A percentile compares a stretch with the other conserved stretches of the same genome.
These are phyloP conservation scores for Brachyrhaphis roseni DNA, from an alignment of 2,797 vertebrate species.

Conservation along the genomic window DNA sequence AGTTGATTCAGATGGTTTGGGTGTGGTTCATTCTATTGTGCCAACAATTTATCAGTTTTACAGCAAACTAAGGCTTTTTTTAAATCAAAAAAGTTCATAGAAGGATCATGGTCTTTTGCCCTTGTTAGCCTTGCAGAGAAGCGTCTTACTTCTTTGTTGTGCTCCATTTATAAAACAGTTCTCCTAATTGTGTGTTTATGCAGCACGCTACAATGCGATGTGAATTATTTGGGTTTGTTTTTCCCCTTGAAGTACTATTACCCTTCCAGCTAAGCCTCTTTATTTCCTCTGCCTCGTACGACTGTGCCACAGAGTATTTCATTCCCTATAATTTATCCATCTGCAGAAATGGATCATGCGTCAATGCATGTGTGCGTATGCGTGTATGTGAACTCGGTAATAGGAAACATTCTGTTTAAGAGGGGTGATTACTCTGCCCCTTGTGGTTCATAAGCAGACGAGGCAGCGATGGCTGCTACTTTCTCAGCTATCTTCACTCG, in stretches of 20 bases:
- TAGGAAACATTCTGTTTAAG: conserved; percentile 64
- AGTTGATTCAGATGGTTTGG: neutral
- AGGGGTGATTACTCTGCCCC: conserved; percentile 61
- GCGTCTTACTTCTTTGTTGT: conserved; percentile 37
- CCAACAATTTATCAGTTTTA: neutral
- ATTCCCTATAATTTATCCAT: conserved; percentile 66
- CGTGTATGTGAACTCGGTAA: conserved; percentile 37
- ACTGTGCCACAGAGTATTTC: conserved; percentile 53
- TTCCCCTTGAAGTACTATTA: conserved; percentile 49
- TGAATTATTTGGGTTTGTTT: conserved; percentile 68
- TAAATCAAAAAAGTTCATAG: conserved; percentile 3
- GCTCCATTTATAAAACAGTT: conserved; percentile 39
- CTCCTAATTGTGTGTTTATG: conserved; percentile 64
- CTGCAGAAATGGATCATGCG: conserved; percentile 55
- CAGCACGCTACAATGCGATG: conserved; percentile 52
- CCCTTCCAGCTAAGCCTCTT: conserved; percentile 62
- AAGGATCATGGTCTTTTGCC: conserved; percentile 47
- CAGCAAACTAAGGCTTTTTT: conserved; percentile 7
- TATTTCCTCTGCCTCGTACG: conserved; percentile 56
- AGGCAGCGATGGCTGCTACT: conserved; percentile 57
- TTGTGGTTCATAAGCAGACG: conserved; percentile 67
- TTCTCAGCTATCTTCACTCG: conserved; percentile 53
- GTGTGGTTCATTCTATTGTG: neutral
- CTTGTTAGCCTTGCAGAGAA: conserved; percentile 37
- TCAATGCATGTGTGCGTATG: conserved; percentile 9